Base-by-base conservation (phyloP, 2,113 vertebrate species). In the Electrona antarctica region DNA sequence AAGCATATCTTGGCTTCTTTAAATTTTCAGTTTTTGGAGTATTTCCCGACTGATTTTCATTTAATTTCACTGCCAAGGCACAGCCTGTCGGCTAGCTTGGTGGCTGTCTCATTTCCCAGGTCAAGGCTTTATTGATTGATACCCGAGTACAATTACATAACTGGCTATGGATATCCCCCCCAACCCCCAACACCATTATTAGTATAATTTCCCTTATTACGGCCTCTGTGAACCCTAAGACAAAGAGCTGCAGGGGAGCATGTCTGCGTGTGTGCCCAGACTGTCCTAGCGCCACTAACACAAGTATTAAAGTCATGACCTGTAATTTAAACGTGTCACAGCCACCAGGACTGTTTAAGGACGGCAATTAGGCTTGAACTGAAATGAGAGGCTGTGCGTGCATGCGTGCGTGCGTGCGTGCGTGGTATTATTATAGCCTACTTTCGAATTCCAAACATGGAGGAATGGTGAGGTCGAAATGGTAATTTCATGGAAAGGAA, bases 101-200 rank as follows among this genome's bases (percentile, higher is more conserved):
- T 71, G 81, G 80, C 10, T 45, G 70, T 73, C 80, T 80, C 76
- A 84, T 86, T 87, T 86, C 85, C 77, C 69, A 80, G 86, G 85
- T 86, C 85, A 85, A 67, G 82, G 78, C 69, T 77, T 81, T 76
- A 88, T 91, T 88, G 88, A 91, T 88, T 82, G 80, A 88, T 74
- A 76, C 54, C 21, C 72, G 79, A 84, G 83, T 58, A 81, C 85
- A 87, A 81, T 89, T 89, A 85, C 81, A 84, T 83, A 87, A 84
- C 72, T 77, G 50, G 71, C 80, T 74, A 76, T 81, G 82, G 75
- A 71, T 69, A 64, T 56, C 70, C 73, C 73, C 21, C 21, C 21
- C 21, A 1, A 1, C 21, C 21, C 54, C 72, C 61, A n/a, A 56
- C 64, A 79, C 67, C 33, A 41, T 86, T 84, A 89, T 86, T 79